These are phyloP conservation scores for Chelonoidis abingdonii DNA, from an alignment of 2,113 vertebrate species.

Conservation along the genomic window DNA sequence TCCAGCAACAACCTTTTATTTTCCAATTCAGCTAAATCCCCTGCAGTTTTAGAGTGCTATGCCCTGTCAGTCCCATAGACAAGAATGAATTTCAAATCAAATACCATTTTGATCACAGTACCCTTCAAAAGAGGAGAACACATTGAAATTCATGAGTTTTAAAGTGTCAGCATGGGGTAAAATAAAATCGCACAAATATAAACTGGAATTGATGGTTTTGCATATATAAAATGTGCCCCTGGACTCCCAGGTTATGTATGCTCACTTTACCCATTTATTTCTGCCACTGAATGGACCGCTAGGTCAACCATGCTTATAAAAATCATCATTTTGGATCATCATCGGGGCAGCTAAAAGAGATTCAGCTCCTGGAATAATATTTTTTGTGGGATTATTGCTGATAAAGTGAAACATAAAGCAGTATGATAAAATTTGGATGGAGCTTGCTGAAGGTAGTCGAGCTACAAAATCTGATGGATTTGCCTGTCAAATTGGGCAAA, in stretches of 20 bases:
- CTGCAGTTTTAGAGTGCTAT: not conserved
- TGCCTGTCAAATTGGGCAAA: not conserved
- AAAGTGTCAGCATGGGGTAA: not conserved
- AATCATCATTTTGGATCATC: not conserved
- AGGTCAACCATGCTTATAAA: not conserved
- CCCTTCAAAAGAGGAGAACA: not conserved
- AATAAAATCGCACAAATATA: not conserved
- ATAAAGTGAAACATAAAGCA: not conserved
- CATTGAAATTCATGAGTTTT: not conserved
- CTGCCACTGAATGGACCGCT: not conserved
- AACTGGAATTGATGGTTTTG: not conserved
- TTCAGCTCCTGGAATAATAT: not conserved
- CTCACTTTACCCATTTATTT: slow-evolving; percentile 8
- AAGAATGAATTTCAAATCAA: slow-evolving; percentile 5
- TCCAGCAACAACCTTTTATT: not conserved
- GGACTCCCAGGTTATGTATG: not conserved
- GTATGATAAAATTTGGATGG: not conserved
- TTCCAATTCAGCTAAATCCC: not conserved
- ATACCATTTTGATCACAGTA: not conserved
- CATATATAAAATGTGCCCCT: not conserved
- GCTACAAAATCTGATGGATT: not conserved
- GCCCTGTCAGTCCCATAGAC: not conserved
- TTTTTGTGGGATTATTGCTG: not conserved
- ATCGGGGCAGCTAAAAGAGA: not conserved
- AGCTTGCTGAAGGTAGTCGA: not conserved